Evolutionary conservation across 2,797 vertebrate genomes (phyloP).

Genomic region (Crocodylus rhombifer): DNA sequence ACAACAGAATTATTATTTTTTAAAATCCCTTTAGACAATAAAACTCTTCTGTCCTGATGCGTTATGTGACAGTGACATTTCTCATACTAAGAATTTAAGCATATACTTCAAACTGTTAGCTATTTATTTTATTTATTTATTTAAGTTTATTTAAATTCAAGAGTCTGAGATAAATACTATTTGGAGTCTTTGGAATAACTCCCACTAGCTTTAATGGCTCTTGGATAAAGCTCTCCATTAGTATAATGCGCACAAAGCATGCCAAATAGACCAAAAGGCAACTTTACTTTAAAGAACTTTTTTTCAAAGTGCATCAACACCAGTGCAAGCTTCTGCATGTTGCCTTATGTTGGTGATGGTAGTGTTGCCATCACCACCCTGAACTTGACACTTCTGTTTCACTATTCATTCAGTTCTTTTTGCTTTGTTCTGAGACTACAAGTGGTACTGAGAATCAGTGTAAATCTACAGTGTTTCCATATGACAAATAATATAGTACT

Average conservation of each 20-base stretch:
- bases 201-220: background rate
- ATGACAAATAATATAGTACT: too few relatives aligned
- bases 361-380: too few relatives aligned
- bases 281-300: background rate
- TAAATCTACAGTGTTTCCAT: too few relatives aligned
- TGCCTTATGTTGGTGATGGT: background rate
- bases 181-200: too few relatives aligned
- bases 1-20: background rate
- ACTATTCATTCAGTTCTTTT: background rate
- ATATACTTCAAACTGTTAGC: background rate
- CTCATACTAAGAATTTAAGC: background rate
- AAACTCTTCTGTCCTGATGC: background rate
- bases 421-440: too few relatives aligned
- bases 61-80: background rate
- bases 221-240: background rate
- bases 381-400: background rate
- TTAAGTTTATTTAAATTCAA: background rate
- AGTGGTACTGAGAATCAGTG: too few relatives aligned
- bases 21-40: background rate
- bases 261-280: background rate
- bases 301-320: background rate
- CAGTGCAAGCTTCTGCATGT: background rate
- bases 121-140: background rate
- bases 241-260: background rate
- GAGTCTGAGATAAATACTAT: background rate